These are phyloP conservation scores for Naso thynnoides DNA, from an alignment of 2,797 vertebrate species.

Conservation along the genomic window DNA sequence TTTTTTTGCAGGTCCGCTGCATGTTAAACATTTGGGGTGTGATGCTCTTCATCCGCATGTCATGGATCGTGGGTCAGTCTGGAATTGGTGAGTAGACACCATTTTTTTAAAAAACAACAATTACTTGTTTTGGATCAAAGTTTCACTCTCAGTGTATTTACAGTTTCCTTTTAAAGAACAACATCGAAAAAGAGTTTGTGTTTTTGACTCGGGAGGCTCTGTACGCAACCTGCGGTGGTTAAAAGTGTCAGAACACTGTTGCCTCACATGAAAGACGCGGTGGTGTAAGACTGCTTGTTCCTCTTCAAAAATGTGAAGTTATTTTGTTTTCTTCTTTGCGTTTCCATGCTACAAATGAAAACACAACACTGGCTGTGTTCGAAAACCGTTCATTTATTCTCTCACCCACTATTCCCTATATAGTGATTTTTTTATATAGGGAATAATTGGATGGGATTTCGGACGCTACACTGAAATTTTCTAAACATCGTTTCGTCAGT, in stretches of 20 bases:
- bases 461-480: too few species aligned
- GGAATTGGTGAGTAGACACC: conserved; percentile 90
- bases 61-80: conserved; percentile 98
- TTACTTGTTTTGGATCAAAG: not conserved
- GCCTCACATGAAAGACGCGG: not conserved
- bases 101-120: not conserved
- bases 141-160: not conserved
- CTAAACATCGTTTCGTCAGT: too few species aligned
- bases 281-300: conserved; percentile 8
- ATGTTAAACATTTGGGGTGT: conserved; percentile 99
- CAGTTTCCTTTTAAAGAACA: not conserved
- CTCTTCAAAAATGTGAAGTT: not conserved
- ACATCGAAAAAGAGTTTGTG: too few species aligned
- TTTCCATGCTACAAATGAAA: not conserved
- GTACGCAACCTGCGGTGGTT: not conserved
- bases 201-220: not conserved
- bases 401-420: too few species aligned
- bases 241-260: not conserved
- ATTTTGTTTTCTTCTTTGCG: not conserved
- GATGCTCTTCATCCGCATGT: conserved; percentile 98
- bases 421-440: too few species aligned
- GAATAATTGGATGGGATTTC: too few species aligned
- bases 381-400: too few species aligned
- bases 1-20: conserved; percentile 93
- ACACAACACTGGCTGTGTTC: not conserved